Evolutionary conservation across 1,140 invertebrate genomes (phyloP), one percentile per base, ranked within the genome.

Genomic region (Drosophila bipectinata): DNA sequence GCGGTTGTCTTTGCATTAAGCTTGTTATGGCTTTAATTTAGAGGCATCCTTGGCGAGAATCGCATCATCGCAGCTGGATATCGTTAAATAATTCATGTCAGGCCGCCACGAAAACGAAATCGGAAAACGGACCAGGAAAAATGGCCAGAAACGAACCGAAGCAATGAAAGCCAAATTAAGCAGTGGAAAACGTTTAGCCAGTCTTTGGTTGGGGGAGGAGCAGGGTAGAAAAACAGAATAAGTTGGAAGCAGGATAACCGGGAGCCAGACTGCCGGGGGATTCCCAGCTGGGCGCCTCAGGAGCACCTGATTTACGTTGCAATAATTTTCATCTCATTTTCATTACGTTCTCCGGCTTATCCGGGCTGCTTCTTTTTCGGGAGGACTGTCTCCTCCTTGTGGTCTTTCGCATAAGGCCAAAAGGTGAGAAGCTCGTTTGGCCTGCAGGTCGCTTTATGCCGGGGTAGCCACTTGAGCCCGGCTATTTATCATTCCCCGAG

Each of bases 271-370:
- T 15, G 28, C 18, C 18, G 45, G 56, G 15, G 37, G 28, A 61
- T 51, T 74, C 81, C 34, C 82, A 87, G 82, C 81, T 84, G 81
- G 81, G 59, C 44, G 80, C 53, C 73, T 18, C 39, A 60, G 51
- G 53, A 53, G 53, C 63, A 63, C 72, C 82, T 87, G 82, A 87
- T 87, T 87, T 87, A 87, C 82, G 83, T 77, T 87, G 83, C 83
- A 87, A 87, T 87, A 87, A 87, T 87, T 87, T 88, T 87, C 79
- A 87, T 79, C 83, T 87, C 83, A 88, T 87, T 87, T 87, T 87
- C 83, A 87, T 87, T 87, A 83, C 75, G 64, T 71, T 84, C 44
- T 60, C 67, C 48, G 57, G 59, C 68, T 85, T 80, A 77, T 63
- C 63, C 67, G 6, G 32, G 66, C 51, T 28, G 63, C 26, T 61